These are phyloP conservation scores for Lepetodrilus schrolli DNA, from an alignment of 2,888 invertebrate genomes.

Conservation along the genomic window DNA sequence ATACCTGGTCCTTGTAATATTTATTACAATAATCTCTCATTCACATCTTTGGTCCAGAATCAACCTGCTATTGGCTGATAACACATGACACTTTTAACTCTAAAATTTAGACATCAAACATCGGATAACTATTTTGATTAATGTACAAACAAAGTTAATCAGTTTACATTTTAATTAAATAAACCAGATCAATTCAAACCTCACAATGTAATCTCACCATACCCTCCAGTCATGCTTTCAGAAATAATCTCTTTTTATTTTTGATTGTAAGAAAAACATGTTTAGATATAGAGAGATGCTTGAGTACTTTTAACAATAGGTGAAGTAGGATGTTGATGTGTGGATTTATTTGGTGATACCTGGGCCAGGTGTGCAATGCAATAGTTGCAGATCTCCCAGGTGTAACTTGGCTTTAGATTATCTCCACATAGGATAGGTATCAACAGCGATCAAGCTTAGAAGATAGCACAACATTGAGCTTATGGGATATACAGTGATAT, in stretches of 20 bases:
- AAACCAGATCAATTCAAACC: background rate
- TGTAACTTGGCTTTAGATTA: conserved; percentile 4
- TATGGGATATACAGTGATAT: conserved; percentile 20
- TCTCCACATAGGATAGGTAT: background rate
- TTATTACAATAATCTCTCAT: no score
- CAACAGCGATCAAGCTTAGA: background rate
- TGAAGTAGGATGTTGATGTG: background rate
- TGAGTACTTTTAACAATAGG: background rate
- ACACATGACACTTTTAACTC: no score
- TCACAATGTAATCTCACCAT: background rate
- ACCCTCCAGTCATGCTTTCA: background rate
- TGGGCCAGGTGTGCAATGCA: background rate
- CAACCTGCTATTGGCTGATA: no score
- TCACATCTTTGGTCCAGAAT: no score
- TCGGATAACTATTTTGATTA: no score
- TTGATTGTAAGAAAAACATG: background rate
- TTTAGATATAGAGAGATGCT: background rate
- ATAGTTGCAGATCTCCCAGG: background rate
- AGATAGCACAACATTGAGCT: background rate
- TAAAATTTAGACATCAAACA: no score
- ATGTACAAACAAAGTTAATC: background rate
- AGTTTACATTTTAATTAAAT: background rate
- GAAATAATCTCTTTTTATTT: conserved; percentile 6
- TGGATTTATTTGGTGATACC: conserved; percentile 1
- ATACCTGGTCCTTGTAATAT: no score